Conservation (phyloP, 2,113 vertebrate genomes). For the Cyanoramphus novaezelandiae region DNA sequence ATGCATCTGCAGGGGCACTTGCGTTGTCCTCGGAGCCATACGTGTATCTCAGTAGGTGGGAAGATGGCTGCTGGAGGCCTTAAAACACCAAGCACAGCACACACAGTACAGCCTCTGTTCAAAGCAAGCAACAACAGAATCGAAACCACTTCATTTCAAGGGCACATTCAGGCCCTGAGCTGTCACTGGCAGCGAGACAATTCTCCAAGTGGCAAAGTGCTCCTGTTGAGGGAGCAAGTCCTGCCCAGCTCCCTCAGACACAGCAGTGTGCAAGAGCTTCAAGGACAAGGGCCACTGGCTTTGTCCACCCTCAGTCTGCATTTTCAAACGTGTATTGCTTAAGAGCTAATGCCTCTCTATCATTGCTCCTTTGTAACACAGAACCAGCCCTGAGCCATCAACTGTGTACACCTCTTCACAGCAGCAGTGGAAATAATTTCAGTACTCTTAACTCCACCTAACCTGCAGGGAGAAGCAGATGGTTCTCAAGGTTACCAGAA, state of each 20-base stretch:
- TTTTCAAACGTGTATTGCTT: background rate
- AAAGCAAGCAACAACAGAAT: background rate
- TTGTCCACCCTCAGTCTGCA: background rate
- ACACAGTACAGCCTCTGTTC: conserved; percentile 20
- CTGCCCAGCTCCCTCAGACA: background rate
- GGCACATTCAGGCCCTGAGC: conserved; percentile 16
- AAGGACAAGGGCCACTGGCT: background rate
- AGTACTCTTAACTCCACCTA: background rate
- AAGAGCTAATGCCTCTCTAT: background rate
- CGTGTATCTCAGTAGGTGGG: background rate
- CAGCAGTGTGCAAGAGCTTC: background rate
- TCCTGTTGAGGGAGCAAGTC: background rate
- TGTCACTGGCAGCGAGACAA: background rate
- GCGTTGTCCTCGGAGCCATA: background rate
- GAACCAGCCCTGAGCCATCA: background rate
- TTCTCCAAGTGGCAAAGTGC: background rate
- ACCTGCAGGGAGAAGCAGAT: background rate
- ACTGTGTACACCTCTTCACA: background rate
- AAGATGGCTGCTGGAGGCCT: background rate
- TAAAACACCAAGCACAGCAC: background rate
- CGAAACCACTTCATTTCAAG: conserved; percentile 48
- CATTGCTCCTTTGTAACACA: background rate
- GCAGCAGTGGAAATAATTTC: background rate
- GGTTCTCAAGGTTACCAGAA: background rate
- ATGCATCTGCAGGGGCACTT: background rate